phyloP scores from a whole-genome alignment of 2,888 invertebrate genomes.

The Tipula confusa region DNA sequence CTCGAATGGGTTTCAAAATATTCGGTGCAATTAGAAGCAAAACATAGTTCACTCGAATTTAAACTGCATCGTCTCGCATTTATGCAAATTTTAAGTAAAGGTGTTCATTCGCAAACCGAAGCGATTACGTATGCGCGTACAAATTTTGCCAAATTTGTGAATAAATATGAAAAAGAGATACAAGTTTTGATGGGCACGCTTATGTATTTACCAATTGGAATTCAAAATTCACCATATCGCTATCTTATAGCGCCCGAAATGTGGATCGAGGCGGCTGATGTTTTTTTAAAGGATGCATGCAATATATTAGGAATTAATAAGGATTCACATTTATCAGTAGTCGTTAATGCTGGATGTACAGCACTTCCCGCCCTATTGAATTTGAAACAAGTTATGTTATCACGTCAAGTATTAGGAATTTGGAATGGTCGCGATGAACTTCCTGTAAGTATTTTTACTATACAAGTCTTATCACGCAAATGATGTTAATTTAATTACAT shows the following conservation, averaged over 20 bases:
- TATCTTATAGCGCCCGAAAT: slow-evolving; percentile 68
- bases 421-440: slow-evolving; percentile 95
- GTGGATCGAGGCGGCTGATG: slow-evolving; percentile 77
- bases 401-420: slow-evolving; percentile 83
- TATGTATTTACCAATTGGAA: slow-evolving; percentile 72
- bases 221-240: slow-evolving; percentile 73
- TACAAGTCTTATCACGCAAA: background rate
- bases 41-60: slow-evolving; percentile 70
- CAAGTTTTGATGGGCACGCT: slow-evolving; percentile 83
- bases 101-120: slow-evolving; percentile 64
- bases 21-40: slow-evolving; percentile 64
- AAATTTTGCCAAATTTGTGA: slow-evolving; percentile 76
- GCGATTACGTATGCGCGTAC: slow-evolving; percentile 83
- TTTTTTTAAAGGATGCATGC: slow-evolving; percentile 90
- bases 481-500: slow-evolving; percentile 32
- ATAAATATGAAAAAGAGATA: slow-evolving; percentile 74
- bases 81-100: slow-evolving; percentile 53
- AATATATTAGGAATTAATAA: slow-evolving; percentile 82
- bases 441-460: slow-evolving; percentile 61
- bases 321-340: slow-evolving; percentile 85
- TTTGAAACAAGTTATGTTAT: slow-evolving; percentile 87
- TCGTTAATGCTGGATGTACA: slow-evolving; percentile 86
- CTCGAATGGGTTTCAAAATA: slow-evolving; percentile 80
- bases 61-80: slow-evolving; percentile 77
- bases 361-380: slow-evolving; percentile 92